A percentile compares a stretch with the other conserved stretches of the same genome.
These are phyloP conservation scores for Bos javanicus DNA, from an alignment of 2,113 vertebrate genomes.

Conservation along the genomic window DNA sequence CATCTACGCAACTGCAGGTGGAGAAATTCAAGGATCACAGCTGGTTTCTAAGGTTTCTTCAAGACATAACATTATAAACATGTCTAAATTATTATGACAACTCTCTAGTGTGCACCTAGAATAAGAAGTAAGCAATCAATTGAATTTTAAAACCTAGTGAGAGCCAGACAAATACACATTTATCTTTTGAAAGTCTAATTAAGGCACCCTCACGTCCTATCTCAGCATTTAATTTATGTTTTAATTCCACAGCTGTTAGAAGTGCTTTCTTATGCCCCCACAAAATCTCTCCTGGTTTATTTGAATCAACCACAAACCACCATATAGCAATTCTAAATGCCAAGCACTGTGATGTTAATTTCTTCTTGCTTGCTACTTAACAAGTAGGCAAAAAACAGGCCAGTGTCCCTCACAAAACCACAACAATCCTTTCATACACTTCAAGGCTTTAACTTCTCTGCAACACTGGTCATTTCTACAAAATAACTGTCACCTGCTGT, in stretches of 20 bases:
- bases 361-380: conserved; percentile 17
- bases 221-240: conserved; percentile 22
- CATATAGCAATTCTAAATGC: not conserved
- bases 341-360: not conserved
- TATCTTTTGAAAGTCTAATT: conserved; percentile 21
- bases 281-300: not conserved
- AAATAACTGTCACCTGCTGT: conserved; percentile 21
- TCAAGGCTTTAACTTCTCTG: not conserved
- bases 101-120: not conserved
- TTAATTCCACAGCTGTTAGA: conserved; percentile 40
- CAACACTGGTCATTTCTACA: not conserved
- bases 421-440: not conserved
- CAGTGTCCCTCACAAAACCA: not conserved
- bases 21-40: not conserved
- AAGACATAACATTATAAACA: not conserved
- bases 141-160: not conserved
- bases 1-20: not conserved
- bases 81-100: not conserved
- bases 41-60: not conserved
- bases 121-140: not conserved
- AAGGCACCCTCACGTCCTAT: not conserved
- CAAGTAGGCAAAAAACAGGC: not conserved
- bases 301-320: not conserved
- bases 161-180: not conserved
- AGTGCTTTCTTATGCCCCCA: not conserved